Percentiles rank a stretch among this genome's conserved stretches.
Conservation (phyloP, 1,140 invertebrate genomes). For the Aleiodes sp. region DNA sequence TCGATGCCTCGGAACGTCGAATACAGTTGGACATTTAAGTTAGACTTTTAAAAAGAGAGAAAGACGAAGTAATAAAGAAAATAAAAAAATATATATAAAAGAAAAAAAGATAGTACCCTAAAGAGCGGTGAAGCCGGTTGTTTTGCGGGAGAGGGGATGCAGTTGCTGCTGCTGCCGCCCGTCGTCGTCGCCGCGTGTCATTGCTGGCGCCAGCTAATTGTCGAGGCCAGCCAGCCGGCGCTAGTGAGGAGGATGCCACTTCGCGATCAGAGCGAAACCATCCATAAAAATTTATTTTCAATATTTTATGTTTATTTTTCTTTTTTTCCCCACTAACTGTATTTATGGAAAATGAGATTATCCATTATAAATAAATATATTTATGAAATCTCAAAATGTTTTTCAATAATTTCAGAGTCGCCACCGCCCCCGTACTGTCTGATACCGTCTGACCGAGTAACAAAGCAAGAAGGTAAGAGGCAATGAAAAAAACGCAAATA, state of each 20-base stretch:
- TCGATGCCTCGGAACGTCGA: conserved; percentile 20
- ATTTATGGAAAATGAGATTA: too few species aligned
- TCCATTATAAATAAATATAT: conserved; percentile 15
- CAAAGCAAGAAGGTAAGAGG: conserved; percentile 77
- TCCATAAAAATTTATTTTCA: not conserved
- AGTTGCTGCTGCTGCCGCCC: conserved; percentile 30
- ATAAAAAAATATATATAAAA: not conserved
- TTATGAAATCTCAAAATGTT: too few species aligned
- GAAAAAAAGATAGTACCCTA: conserved; percentile 21
- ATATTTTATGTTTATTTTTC: conserved; percentile 13
- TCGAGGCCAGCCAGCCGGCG: conserved; percentile 61
- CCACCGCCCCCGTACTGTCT: conserved; percentile 78
- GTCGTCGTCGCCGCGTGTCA: conserved; percentile 60
- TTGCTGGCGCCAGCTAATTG: conserved; percentile 63
- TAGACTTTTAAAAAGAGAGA: not conserved
- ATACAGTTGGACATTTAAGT: not conserved
- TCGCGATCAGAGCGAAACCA: conserved; percentile 44
- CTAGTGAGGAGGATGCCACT: conserved; percentile 49
- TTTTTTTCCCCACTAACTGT: not conserved
- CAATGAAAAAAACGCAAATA: not conserved
- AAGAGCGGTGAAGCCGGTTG: conserved; percentile 23
- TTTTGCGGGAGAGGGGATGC: conserved; percentile 31
- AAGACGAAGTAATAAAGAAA: not conserved
- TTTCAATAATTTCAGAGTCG: conserved; percentile 70
- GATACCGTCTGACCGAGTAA: conserved; percentile 68